Evolutionary conservation across 2,888 invertebrate species (phyloP).

Genomic region (Cataglyphis altisquamis): DNA sequence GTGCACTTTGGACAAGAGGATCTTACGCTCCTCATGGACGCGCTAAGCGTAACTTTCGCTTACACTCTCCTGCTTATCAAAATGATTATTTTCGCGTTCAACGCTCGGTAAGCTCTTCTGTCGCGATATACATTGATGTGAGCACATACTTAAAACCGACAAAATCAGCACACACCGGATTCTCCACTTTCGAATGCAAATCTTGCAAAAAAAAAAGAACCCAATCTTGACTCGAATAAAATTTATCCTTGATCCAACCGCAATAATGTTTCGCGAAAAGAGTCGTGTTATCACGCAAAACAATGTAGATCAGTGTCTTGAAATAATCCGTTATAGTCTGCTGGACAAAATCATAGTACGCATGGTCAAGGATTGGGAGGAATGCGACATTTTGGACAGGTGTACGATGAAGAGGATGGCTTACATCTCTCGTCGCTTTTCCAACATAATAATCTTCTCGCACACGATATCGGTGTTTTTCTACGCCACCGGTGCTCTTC

Average conservation of each 20-base stretch:
- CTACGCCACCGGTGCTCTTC: conserved; percentile 46
- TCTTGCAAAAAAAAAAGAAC: neutral
- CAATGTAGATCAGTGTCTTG: neutral
- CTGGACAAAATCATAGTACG: conserved; percentile 53
- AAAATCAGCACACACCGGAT: neutral
- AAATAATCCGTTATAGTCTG: conserved; percentile 51
- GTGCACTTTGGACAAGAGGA: conserved; percentile 10
- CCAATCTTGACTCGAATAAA: neutral
- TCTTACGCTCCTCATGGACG: conserved; percentile 49
- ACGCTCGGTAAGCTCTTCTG: conserved; percentile 54
- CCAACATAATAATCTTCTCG: conserved; percentile 34
- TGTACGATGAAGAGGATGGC: conserved; percentile 44
- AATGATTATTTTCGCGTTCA: conserved; percentile 50
- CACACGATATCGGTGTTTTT: neutral
- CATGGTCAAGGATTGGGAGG: conserved; percentile 58
- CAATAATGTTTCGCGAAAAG: neutral
- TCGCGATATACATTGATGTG: no score
- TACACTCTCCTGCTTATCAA: conserved; percentile 58
- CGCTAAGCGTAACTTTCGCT: conserved; percentile 50
- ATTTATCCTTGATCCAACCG: neutral
- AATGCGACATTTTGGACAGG: conserved; percentile 48
- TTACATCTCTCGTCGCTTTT: conserved; percentile 30
- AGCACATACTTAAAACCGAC: neutral
- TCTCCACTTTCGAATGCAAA: neutral
- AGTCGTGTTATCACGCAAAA: neutral